These are phyloP conservation scores for Nebria ingens DNA, from an alignment of 1,140 invertebrate genomes.

Conservation along the genomic window DNA sequence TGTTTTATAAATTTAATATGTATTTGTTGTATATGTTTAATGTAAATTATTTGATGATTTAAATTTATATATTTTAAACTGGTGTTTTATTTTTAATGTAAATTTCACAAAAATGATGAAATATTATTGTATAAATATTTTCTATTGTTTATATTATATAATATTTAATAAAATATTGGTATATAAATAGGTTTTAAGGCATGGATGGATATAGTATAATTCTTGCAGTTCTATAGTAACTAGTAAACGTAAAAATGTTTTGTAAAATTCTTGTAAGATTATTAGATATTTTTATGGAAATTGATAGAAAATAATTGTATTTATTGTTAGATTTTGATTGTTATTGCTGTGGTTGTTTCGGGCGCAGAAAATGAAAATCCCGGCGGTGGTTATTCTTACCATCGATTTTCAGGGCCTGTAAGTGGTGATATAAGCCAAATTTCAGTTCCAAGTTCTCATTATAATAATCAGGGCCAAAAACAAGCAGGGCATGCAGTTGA, in stretches of 20 bases:
- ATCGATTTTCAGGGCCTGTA: constrained; percentile 53
- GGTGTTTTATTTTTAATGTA: neutral
- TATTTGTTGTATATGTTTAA: too few species aligned
- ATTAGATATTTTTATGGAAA: neutral
- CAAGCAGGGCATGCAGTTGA: constrained; percentile 42
- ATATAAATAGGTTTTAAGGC: neutral
- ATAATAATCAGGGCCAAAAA: constrained; percentile 38
- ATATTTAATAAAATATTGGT: constrained; percentile 4
- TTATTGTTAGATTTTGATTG: neutral
- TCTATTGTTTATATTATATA: neutral
- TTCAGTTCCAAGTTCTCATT: constrained; percentile 39
- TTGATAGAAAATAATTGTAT: neutral
- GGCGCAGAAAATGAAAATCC: neutral
- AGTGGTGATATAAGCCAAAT: constrained; percentile 45
- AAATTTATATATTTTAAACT: neutral
- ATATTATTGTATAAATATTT: neutral
- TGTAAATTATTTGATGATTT: too few species aligned
- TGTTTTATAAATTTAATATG: too few species aligned
- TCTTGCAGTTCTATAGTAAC: neutral
- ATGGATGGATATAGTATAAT: neutral
- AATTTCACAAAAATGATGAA: neutral
- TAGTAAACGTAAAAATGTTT: neutral
- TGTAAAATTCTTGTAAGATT: neutral
- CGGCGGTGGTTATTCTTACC: constrained; percentile 47
- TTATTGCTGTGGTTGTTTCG: neutral